Percentiles rank a stretch among this genome's conserved stretches.
phyloP scores from a whole-genome alignment of 2,888 invertebrate genomes.

The Panzeria rudis region DNA sequence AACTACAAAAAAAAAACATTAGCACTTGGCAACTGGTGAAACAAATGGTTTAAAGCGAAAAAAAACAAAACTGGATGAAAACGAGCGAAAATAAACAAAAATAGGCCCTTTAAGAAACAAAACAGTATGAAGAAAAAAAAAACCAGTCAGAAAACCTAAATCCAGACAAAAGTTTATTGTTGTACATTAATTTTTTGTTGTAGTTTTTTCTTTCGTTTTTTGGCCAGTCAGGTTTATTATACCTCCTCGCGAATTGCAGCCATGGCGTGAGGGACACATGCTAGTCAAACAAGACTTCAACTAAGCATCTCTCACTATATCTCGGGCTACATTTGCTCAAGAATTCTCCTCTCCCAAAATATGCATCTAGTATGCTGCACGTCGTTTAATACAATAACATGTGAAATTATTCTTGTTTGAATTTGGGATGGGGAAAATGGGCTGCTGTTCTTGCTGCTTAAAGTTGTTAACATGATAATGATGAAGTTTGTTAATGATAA shows the following conservation, averaged over 20 bases:
- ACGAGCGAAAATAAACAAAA: conserved; percentile 48
- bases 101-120: conserved; percentile 45
- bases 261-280: conserved; percentile 68
- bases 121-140: conserved; percentile 4
- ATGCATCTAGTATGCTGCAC: conserved; percentile 30
- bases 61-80: conserved; percentile 5
- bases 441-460: conserved; percentile 52
- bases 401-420: conserved; percentile 2
- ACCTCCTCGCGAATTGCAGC: conserved; percentile 40
- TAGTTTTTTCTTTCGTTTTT: neutral
- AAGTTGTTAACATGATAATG: conserved; percentile 68
- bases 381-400: conserved; percentile 14
- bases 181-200: conserved; percentile 30
- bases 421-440: conserved; percentile 48
- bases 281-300: conserved; percentile 68
- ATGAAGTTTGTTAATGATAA: conserved; percentile 67
- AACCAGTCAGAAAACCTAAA: conserved; percentile 60
- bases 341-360: conserved; percentile 15
- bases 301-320: conserved; percentile 20
- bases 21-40: conserved; percentile 67
- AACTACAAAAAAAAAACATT: conserved; percentile 47
- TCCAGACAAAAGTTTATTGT: conserved; percentile 65
- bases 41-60: conserved; percentile 48
- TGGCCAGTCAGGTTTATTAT: conserved; percentile 60
- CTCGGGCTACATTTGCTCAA: neutral